A percentile compares a stretch with the other conserved stretches of the same genome.
These are phyloP conservation scores for Romanogobio albipinnatus DNA, from an alignment of 2,113 vertebrate species.

Conservation along the genomic window DNA sequence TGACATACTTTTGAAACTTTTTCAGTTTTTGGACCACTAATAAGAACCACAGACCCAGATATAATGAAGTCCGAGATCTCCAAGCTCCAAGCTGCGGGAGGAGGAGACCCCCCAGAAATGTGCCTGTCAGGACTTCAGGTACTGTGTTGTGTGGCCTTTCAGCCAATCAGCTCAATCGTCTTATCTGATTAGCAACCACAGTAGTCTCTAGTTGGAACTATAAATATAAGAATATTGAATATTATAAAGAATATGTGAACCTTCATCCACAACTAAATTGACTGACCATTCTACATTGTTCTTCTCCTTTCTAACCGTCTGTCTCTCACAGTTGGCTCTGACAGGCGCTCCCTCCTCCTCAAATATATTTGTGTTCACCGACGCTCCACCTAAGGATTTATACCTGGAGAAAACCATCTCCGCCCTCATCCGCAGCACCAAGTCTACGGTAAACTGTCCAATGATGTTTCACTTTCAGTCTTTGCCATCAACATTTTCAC, in stretches of 20 bases:
- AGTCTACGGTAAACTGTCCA: constrained; percentile 66
- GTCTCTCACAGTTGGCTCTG: constrained; percentile 70
- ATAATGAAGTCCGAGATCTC: constrained; percentile 72
- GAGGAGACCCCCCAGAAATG: constrained; percentile 72
- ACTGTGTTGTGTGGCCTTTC: constrained; percentile 4
- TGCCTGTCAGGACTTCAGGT: constrained; percentile 78
- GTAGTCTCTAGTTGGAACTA: background rate
- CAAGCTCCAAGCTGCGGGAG: constrained; percentile 40
- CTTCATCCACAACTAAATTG: no score
- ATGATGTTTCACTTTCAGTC: background rate
- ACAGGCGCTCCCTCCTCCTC: constrained; percentile 71
- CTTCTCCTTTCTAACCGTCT: constrained; percentile 32
- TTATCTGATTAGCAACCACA: background rate
- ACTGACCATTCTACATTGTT: background rate
- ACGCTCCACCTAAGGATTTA: constrained; percentile 72
- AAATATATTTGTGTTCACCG: constrained; percentile 76
- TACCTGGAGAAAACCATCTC: constrained; percentile 67
- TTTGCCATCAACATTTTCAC: background rate
- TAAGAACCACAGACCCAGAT: constrained; percentile 66
- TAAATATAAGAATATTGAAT: background rate
- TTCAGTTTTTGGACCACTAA: constrained; percentile 71
- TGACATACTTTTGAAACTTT: background rate
- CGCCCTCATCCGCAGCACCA: constrained; percentile 70
- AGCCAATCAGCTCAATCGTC: background rate
- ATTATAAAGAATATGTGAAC: background rate